phyloP scores from a whole-genome alignment of 2,888 invertebrate genomes.

The Amiota minor region DNA sequence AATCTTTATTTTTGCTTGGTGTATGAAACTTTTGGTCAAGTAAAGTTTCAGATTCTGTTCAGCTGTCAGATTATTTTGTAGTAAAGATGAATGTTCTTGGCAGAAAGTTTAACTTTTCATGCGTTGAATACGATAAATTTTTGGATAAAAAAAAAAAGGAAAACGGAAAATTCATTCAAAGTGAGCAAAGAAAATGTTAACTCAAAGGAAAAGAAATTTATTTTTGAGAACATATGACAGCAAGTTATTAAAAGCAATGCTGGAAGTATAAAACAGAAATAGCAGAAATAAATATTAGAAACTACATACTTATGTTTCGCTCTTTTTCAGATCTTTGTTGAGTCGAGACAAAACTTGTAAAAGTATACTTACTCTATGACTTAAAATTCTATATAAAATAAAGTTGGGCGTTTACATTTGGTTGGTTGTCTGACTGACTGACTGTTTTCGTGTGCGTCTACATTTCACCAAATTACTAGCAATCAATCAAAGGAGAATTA shows the following conservation, averaged over 20 bases:
- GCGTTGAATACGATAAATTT: conserved; percentile 35
- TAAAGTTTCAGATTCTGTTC: neutral
- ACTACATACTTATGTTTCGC: too few species aligned
- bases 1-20: too few species aligned
- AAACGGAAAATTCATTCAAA: neutral
- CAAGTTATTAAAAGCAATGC: conserved; percentile 51
- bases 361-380: conserved; percentile 29
- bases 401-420: conserved; percentile 1
- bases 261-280: conserved; percentile 18
- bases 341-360: conserved; percentile 2
- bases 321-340: neutral
- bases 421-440: conserved; percentile 6
- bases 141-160: conserved; percentile 49
- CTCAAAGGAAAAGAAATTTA: conserved; percentile 53
- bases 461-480: conserved; percentile 62
- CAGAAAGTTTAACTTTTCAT: conserved; percentile 9
- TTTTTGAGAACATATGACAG: conserved; percentile 44
- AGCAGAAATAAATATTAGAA: neutral
- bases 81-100: conserved; percentile 6
- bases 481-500: conserved; percentile 69
- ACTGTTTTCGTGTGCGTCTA: conserved; percentile 43
- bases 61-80: neutral
- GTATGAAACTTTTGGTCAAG: neutral
- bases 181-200: neutral
- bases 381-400: conserved; percentile 26